Percentiles rank a stretch among this genome's conserved stretches.
These are phyloP conservation scores for Cephalopachus bancanus DNA, from an alignment of 2,797 vertebrate genomes.

Conservation along the genomic window DNA sequence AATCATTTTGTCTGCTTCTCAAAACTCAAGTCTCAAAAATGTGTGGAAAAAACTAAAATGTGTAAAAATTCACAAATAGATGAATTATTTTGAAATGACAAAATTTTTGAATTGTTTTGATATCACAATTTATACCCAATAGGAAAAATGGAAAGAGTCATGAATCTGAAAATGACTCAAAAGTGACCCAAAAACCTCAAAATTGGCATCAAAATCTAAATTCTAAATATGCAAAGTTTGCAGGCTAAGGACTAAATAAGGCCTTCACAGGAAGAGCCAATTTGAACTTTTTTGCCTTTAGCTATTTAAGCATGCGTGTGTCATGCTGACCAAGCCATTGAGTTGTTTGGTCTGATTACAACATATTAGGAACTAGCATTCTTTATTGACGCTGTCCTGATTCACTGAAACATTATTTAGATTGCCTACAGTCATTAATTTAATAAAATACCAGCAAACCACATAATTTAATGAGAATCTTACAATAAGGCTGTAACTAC, in stretches of 20 bases:
- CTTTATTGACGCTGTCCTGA: background rate
- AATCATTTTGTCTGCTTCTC: conserved; percentile 42
- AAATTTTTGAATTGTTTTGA: background rate
- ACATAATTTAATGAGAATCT: conserved; percentile 45
- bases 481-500: background rate
- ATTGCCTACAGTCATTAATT: conserved; percentile 49
- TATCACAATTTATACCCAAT: background rate
- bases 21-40: background rate
- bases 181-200: background rate
- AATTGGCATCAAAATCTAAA: background rate
- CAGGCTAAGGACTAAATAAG: background rate
- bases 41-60: background rate
- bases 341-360: background rate
- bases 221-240: background rate
- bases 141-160: background rate
- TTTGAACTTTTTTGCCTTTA: background rate
- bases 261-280: background rate
- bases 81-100: conserved; percentile 8
- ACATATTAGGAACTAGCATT: background rate
- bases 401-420: conserved; percentile 23
- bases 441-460: conserved; percentile 50
- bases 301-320: background rate
- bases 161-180: background rate
- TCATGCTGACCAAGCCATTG: background rate
- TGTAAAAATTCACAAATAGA: background rate